Conservation (phyloP, 2,113 vertebrate genomes). For the Elephas maximus region DNA sequence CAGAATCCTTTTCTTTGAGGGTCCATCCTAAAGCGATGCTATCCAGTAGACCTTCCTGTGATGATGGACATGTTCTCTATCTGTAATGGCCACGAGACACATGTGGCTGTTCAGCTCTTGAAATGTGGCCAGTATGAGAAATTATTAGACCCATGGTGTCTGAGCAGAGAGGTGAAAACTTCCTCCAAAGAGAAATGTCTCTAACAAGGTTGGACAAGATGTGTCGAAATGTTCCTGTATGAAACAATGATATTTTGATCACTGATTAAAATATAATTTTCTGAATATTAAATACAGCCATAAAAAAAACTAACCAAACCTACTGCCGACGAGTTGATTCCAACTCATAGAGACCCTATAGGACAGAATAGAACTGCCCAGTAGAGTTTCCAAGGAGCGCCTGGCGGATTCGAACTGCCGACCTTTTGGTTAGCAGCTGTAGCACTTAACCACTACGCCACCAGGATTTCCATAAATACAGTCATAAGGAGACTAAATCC, state of each 20-base stretch:
- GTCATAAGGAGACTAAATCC: background rate
- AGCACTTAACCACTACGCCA: too few relatives aligned
- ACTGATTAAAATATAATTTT: conserved; percentile 1
- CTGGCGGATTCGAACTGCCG: too few relatives aligned
- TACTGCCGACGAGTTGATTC: too few relatives aligned
- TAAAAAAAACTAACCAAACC: background rate
- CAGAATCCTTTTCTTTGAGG: background rate
- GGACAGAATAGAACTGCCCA: too few relatives aligned
- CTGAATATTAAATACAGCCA: background rate
- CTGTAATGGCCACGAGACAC: background rate
- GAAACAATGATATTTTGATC: background rate
- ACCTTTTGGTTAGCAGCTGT: too few relatives aligned
- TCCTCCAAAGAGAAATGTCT: background rate
- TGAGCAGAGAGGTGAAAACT: background rate
- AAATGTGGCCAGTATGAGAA: background rate
- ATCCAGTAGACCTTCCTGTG: background rate
- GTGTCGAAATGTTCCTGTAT: background rate
- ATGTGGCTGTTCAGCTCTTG: background rate
- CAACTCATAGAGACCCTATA: too few relatives aligned
- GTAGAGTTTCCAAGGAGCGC: too few relatives aligned
- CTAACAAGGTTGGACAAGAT: background rate
- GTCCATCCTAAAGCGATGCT: background rate
- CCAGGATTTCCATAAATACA: background rate
- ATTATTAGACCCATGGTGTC: background rate
- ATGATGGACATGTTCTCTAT: background rate